Evolutionary conservation across 1,140 invertebrate species (phyloP), one percentile per base, ranked within the genome.

Genomic region (Oreohelix idahoensis): DNA sequence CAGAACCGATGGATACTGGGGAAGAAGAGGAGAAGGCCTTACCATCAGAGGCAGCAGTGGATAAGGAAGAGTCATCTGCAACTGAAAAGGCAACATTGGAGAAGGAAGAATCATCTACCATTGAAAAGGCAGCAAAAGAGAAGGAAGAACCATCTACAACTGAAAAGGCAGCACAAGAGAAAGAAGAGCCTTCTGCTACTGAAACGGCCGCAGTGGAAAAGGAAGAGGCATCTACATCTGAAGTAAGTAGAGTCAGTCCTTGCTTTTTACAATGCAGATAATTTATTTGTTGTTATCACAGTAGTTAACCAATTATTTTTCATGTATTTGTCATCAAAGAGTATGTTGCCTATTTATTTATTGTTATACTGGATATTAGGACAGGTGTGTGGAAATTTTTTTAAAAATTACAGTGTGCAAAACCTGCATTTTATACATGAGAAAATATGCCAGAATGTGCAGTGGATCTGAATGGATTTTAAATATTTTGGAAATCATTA

Each of bases 1-100:
- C 77, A 84, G 83, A 84, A 23, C 26, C 76, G 74, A 81, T 75
- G 32, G 83, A 85, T 83, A 79, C 53, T 58, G 53, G 53, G 53
- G 53, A 58, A n/a, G 53, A 58, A 23, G 26, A 15, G 2, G 26
- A 58, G 23, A n/a, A 5, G 1, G 26, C 23, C 23, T 2, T 20
- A 58, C 17, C 53, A 58, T 2, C 5, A 23, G 53, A 5, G 10
- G 53, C 53, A 58, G 53, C 53, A 58, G 20, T 58, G 53, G 53
- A 58, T 23, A 58, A 2, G 20, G 17, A 58, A 58, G 53, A 58
- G 26, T 23, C 10, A 58, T 20, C 53, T 58, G 53, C 26, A 11
- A 23, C 53, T 58, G 53, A 58, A n/a, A 58, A 58, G 26, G 53
- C 4, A 23, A n/a, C 53, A 58, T 4, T 23, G 23, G 26, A 58